Conservation (phyloP, 2,113 vertebrate genomes). For the Salvelinus sp. region DNA sequence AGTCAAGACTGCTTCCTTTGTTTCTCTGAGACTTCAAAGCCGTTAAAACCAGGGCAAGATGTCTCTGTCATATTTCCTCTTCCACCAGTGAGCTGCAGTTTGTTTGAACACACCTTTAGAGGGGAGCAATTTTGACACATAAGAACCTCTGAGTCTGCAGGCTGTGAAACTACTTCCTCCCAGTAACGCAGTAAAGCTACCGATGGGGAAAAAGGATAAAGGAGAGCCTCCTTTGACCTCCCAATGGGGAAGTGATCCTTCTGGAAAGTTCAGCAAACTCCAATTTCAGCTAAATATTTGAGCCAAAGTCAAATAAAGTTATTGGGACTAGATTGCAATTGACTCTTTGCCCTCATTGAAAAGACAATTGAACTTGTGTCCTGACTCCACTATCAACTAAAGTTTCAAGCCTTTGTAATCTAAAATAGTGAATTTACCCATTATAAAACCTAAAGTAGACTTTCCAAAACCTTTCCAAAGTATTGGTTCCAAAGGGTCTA, state of each 20-base stretch:
- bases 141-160: conserved; percentile 38
- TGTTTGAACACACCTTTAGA: conserved; percentile 55
- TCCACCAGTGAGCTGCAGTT: conserved; percentile 35
- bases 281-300: conserved; percentile 27
- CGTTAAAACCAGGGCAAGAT: conserved; percentile 42
- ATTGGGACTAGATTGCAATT: too few relatives aligned
- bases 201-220: conserved; percentile 38
- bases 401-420: too few relatives aligned
- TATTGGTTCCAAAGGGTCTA: conserved; percentile 26
- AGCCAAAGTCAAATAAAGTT: too few relatives aligned
- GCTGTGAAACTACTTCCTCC: conserved; percentile 26
- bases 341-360: too few relatives aligned
- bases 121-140: conserved; percentile 45
- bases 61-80: conserved; percentile 33
- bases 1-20: conserved; percentile 45
- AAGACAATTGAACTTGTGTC: too few relatives aligned
- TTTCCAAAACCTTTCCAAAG: conserved; percentile 54
- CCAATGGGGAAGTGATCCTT: conserved; percentile 14
- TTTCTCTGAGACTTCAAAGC: conserved; percentile 59
- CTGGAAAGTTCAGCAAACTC: conserved; percentile 58
- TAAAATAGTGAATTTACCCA: not conserved
- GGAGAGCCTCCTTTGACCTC: not conserved
- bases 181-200: conserved; percentile 51
- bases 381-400: too few relatives aligned
- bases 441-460: conserved; percentile 26